phyloP scores from a whole-genome alignment of 2,797 vertebrate species.

The Intellagama lesueurii region DNA sequence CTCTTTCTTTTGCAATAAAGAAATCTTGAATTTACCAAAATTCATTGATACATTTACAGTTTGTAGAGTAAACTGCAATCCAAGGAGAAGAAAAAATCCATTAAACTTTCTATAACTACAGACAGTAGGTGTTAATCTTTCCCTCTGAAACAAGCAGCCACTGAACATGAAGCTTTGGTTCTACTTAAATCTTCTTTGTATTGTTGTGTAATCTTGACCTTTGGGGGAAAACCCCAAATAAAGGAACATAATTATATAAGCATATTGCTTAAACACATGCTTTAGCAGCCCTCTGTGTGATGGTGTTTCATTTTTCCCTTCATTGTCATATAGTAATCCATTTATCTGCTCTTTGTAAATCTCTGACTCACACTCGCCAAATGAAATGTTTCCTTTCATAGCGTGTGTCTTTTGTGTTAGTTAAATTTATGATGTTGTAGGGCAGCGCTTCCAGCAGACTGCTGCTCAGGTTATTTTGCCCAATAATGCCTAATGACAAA shows the following conservation, averaged over 20 bases:
- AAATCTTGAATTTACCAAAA: not conserved
- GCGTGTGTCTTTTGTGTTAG: conserved; percentile 55
- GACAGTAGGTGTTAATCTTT: not conserved
- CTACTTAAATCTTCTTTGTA: conserved; percentile 58
- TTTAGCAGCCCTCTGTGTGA: conserved; percentile 26
- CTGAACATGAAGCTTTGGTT: conserved; percentile 18
- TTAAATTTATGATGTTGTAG: conserved; percentile 39
- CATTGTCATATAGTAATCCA: conserved; percentile 30
- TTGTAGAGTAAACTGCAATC: not conserved
- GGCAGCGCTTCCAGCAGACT: not conserved
- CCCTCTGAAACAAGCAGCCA: not conserved
- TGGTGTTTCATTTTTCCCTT: conserved; percentile 31
- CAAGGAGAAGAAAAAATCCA: not conserved
- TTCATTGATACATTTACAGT: not conserved
- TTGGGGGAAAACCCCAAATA: conserved; percentile 46
- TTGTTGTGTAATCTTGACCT: conserved; percentile 48
- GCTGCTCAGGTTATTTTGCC: conserved; percentile 39
- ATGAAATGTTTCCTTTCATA: conserved; percentile 48
- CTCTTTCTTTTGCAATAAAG: not conserved
- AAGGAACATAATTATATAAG: conserved; percentile 29
- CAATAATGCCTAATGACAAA: not conserved
- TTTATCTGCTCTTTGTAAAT: conserved; percentile 54
- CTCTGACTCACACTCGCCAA: conserved; percentile 45
- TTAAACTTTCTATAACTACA: not conserved
- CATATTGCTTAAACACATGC: conserved; percentile 45